Conservation (phyloP, 1,140 invertebrate genomes). For the Pachypsylla venusta region DNA sequence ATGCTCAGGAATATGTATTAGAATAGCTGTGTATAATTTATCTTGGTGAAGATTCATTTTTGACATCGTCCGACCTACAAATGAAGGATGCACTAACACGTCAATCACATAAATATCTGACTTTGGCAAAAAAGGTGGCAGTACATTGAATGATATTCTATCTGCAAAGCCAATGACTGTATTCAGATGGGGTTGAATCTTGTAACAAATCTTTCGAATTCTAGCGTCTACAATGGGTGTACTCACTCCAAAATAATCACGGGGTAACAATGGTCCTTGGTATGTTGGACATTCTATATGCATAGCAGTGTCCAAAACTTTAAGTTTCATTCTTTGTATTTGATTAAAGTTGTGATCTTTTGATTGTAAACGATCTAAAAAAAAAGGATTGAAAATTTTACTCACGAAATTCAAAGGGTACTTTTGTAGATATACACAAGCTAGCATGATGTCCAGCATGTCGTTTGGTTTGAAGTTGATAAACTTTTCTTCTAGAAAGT, state of each 20-base stretch:
- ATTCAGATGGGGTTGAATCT: constrained; percentile 6
- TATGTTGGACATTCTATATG: constrained; percentile 44
- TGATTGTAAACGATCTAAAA: constrained; percentile 41
- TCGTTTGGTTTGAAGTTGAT: constrained; percentile 41
- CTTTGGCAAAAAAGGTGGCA: constrained; percentile 37
- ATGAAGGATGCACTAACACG: constrained; percentile 36
- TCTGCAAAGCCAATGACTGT: constrained; percentile 31
- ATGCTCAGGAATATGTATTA: constrained; percentile 49
- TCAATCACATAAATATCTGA: constrained; percentile 46
- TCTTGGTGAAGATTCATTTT: constrained; percentile 20
- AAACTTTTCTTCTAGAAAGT: constrained; percentile 40
- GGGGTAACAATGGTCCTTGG: constrained; percentile 40
- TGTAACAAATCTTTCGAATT: constrained; percentile 24
- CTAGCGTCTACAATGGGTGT: constrained; percentile 36
- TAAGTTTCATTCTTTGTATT: constrained; percentile 36
- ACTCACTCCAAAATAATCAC: constrained; percentile 34
- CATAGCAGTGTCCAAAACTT: constrained; percentile 46
- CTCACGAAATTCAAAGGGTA: constrained; percentile 46
- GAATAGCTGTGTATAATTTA: constrained; percentile 36
- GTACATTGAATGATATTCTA: constrained; percentile 34
- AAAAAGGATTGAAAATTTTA: constrained; percentile 44
- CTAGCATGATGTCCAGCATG: constrained; percentile 42
- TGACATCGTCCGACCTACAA: constrained; percentile 6
- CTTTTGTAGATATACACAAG: constrained; percentile 46
- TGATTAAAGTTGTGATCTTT: constrained; percentile 25